These are phyloP conservation scores for Thunnus thynnus DNA, from an alignment of 2,113 vertebrate genomes.

Conservation along the genomic window DNA sequence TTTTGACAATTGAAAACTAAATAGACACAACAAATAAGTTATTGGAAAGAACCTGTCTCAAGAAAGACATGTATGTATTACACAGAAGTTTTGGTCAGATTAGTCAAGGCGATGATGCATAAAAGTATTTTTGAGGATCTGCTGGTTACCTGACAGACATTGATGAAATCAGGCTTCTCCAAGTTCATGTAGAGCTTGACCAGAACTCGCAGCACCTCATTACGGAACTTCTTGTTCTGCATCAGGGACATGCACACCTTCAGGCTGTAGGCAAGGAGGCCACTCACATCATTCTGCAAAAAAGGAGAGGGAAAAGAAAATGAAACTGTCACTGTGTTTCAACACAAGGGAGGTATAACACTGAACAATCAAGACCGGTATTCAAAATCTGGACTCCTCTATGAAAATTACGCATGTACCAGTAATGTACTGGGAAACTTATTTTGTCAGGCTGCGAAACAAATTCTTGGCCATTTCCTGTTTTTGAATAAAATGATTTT, in stretches of 20 bases:
- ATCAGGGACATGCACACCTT: conserved; percentile 99
- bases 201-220: conserved; percentile 95
- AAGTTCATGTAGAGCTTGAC: conserved; percentile 99
- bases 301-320: conserved; percentile 21
- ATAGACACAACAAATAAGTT: not conserved
- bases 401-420: not conserved
- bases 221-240: conserved; percentile 99
- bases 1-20: no score
- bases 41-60: not conserved
- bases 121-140: not conserved
- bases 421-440: not conserved
- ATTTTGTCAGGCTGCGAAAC: not conserved
- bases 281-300: conserved; percentile 94
- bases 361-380: not conserved
- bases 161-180: conserved; percentile 99
- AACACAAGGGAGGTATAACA: not conserved
- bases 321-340: not conserved
- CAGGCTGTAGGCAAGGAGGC: conserved; percentile 97
- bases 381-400: not conserved
- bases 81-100: not conserved
- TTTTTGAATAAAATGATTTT: not conserved
- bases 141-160: conserved; percentile 94
- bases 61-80: no score
- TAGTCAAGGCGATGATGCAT: not conserved
- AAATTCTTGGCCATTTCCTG: not conserved